These are phyloP conservation scores for Triplophysa tibetana DNA, from an alignment of 2,113 vertebrate species.

Conservation along the genomic window DNA sequence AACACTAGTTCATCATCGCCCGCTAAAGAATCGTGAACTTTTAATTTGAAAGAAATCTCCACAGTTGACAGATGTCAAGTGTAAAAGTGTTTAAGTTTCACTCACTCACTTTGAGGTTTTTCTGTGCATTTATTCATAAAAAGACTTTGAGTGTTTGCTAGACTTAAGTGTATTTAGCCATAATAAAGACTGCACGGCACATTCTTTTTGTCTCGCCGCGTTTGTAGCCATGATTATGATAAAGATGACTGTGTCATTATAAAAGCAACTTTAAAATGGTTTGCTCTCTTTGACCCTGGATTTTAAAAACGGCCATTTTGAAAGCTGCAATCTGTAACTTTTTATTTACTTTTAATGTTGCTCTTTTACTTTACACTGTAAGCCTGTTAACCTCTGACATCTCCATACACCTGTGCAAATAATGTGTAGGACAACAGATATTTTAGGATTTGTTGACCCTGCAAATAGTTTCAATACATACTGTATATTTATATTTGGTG, in stretches of 20 bases:
- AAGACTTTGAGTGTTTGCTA: too few relatives aligned
- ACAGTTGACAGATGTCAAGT: conserved; percentile 28
- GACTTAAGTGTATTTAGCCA: conserved; percentile 20
- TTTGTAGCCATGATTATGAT: conserved; percentile 49
- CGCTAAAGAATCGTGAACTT: conserved; percentile 23
- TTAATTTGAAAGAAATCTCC: conserved; percentile 35
- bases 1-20: conserved; percentile 29
- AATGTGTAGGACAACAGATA: not conserved
- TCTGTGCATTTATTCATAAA: too few relatives aligned
- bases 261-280: conserved; percentile 24
- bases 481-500: not conserved
- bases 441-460: not conserved
- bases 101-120: not conserved
- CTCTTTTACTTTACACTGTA: not conserved
- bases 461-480: not conserved
- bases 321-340: not conserved
- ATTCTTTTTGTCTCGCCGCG: conserved; percentile 47
- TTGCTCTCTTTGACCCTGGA: not conserved
- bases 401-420: not conserved
- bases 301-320: not conserved
- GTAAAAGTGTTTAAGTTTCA: conserved; percentile 31
- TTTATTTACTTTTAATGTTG: too few relatives aligned
- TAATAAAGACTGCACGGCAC: conserved; percentile 33
- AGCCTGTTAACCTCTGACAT: not conserved
- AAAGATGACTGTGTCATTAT: conserved; percentile 48